phyloP scores from a whole-genome alignment of 2,888 invertebrate species.

The Eupelmus urozonus region DNA sequence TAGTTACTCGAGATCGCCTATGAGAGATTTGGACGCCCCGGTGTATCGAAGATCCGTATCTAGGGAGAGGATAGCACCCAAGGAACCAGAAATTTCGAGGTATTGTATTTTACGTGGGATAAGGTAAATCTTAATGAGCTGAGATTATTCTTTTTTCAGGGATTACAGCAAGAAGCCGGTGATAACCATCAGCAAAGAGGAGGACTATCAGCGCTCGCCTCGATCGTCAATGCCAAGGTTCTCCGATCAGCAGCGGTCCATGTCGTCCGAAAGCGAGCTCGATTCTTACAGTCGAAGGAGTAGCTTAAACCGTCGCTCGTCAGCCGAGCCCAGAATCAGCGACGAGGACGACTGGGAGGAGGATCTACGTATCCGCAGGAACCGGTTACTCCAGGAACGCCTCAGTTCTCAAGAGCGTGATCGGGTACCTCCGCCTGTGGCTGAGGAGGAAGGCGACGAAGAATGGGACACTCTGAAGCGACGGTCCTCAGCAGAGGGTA shows the following conservation, averaged over 20 bases:
- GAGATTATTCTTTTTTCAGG: slow-evolving; percentile 25
- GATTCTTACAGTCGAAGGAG: slow-evolving; percentile 38
- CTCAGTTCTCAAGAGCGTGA: slow-evolving; percentile 64
- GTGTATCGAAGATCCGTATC: slow-evolving; percentile 59
- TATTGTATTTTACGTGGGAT: not conserved
- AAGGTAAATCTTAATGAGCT: no score
- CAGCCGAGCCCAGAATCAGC: slow-evolving; percentile 65
- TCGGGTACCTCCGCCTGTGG: slow-evolving; percentile 26
- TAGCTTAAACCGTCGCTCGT: slow-evolving; percentile 41
- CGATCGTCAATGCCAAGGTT: slow-evolving; percentile 63
- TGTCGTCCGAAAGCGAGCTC: slow-evolving; percentile 69
- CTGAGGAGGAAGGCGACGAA: slow-evolving; percentile 65
- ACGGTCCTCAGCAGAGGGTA: slow-evolving; percentile 75
- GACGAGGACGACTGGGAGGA: slow-evolving; percentile 74
- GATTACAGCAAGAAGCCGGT: slow-evolving; percentile 62
- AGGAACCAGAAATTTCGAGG: slow-evolving; percentile 47
- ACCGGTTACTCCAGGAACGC: slow-evolving; percentile 67
- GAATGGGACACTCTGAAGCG: slow-evolving; percentile 67
- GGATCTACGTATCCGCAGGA: slow-evolving; percentile 68
- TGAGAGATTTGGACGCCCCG: slow-evolving; percentile 48
- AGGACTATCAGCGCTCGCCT: slow-evolving; percentile 62
- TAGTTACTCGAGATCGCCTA: slow-evolving; percentile 52
- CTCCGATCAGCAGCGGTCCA: slow-evolving; percentile 62
- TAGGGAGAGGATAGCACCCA: slow-evolving; percentile 47
- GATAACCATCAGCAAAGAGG: slow-evolving; percentile 60